Evolutionary conservation across 2,888 invertebrate species (phyloP).

Genomic region (Miltochrista miniata): DNA sequence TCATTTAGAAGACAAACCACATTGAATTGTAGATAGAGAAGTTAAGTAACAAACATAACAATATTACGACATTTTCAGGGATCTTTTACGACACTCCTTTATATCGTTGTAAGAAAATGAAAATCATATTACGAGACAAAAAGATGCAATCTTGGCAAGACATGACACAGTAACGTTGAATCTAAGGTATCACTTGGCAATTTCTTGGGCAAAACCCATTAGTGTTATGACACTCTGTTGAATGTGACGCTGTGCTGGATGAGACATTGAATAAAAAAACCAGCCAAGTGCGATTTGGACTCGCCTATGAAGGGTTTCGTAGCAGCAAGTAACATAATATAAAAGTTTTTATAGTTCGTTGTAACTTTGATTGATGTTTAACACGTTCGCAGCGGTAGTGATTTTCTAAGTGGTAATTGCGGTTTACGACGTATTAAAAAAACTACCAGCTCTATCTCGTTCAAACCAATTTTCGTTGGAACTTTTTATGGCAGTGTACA

Average conservation of each 20-base stretch:
- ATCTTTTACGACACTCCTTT: slow-evolving; percentile 48
- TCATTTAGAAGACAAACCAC: no score
- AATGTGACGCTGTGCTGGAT: slow-evolving; percentile 33
- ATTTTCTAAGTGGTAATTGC: no score
- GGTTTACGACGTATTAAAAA: no score
- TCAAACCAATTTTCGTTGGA: no score
- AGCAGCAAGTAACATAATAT: no score
- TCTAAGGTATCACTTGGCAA: slow-evolving; percentile 53
- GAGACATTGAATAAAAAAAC: slow-evolving; percentile 7
- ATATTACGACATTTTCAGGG: slow-evolving; percentile 45
- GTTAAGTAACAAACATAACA: slow-evolving; percentile 30
- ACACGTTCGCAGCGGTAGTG: no score
- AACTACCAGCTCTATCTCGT: no score
- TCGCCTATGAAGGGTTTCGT: no score
- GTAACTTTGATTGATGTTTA: no score
- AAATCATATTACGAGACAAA: slow-evolving; percentile 37
- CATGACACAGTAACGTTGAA: slow-evolving; percentile 44
- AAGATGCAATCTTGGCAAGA: slow-evolving; percentile 48
- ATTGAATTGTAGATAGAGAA: slow-evolving; percentile 23
- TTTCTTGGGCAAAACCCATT: slow-evolving; percentile 62
- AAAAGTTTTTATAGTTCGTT: no score
- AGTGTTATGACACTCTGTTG: slow-evolving; percentile 54
- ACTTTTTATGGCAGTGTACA: no score
- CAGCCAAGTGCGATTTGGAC: no score
- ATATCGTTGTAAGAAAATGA: slow-evolving; percentile 51